Conservation (phyloP, 2,888 invertebrate genomes). For the Eurois occulta region DNA sequence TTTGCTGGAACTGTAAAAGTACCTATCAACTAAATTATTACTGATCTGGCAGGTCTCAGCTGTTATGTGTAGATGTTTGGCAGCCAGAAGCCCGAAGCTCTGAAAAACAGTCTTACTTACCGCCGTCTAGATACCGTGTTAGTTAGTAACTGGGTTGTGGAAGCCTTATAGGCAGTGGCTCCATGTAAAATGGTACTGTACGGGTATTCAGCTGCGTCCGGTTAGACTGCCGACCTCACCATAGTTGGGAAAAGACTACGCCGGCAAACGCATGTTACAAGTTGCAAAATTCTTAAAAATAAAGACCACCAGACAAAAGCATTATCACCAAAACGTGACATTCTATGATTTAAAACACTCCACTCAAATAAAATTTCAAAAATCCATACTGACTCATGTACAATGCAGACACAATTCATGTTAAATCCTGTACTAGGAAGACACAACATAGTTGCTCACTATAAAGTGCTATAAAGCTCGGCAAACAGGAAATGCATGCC, state of each 20-base stretch:
- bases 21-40: not conserved
- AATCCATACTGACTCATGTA: not conserved
- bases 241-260: not conserved
- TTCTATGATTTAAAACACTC: not conserved
- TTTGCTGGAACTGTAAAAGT: not conserved
- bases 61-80: not conserved
- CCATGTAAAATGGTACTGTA: no score
- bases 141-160: no score
- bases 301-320: not conserved
- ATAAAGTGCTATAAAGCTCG: conserved; percentile 33
- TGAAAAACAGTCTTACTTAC: not conserved
- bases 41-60: not conserved
- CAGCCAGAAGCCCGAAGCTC: not conserved
- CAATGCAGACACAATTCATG: conserved; percentile 10
- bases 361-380: not conserved
- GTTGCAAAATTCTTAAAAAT: not conserved
- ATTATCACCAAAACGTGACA: conserved; percentile 1
- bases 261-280: not conserved
- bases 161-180: not conserved
- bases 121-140: not conserved
- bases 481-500: conserved; percentile 62
- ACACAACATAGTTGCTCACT: conserved; percentile 25
- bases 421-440: conserved; percentile 18
- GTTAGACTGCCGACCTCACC: not conserved
- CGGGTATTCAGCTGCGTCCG: not conserved